These are phyloP conservation scores for Cosmia trapezina DNA, from an alignment of 2,888 invertebrate species.

Conservation along the genomic window DNA sequence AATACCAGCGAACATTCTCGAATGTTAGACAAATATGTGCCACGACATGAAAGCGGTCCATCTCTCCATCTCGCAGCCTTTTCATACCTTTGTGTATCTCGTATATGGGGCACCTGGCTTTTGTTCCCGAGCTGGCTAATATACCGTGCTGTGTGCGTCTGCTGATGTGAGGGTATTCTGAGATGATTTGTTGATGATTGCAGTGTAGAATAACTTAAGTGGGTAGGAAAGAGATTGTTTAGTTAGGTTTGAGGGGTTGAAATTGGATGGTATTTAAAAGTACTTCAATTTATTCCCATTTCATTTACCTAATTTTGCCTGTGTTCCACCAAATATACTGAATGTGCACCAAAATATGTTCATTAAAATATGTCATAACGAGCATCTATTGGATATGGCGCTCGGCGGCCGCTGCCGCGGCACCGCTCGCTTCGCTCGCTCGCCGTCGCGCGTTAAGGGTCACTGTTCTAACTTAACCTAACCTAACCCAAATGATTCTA, in stretches of 20 bases:
- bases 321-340: too few relatives aligned
- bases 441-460: too few relatives aligned
- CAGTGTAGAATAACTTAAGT: background rate
- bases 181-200: slow-evolving; percentile 28
- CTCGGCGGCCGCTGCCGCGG: too few relatives aligned
- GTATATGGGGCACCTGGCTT: slow-evolving; percentile 64
- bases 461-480: too few relatives aligned
- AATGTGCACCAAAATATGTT: too few relatives aligned
- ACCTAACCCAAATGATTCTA: too few relatives aligned
- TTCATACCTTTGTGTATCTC: slow-evolving; percentile 58
- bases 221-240: background rate
- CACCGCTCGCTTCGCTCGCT: too few relatives aligned
- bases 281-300: too few relatives aligned
- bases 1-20: slow-evolving; percentile 25
- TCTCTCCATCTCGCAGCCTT: slow-evolving; percentile 52
- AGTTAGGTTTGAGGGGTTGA: background rate
- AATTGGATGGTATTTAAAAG: too few relatives aligned
- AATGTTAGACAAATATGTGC: slow-evolving; percentile 59
- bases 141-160: slow-evolving; percentile 24
- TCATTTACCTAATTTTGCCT: too few relatives aligned
- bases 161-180: slow-evolving; percentile 18
- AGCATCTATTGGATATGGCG: too few relatives aligned
- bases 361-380: too few relatives aligned
- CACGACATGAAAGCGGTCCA: slow-evolving; percentile 45
- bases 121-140: slow-evolving; percentile 63